A percentile compares a stretch with the other conserved stretches of the same genome.
phyloP scores from a whole-genome alignment of 2,888 invertebrate genomes.

The Caenorhabditis sp. region DNA sequence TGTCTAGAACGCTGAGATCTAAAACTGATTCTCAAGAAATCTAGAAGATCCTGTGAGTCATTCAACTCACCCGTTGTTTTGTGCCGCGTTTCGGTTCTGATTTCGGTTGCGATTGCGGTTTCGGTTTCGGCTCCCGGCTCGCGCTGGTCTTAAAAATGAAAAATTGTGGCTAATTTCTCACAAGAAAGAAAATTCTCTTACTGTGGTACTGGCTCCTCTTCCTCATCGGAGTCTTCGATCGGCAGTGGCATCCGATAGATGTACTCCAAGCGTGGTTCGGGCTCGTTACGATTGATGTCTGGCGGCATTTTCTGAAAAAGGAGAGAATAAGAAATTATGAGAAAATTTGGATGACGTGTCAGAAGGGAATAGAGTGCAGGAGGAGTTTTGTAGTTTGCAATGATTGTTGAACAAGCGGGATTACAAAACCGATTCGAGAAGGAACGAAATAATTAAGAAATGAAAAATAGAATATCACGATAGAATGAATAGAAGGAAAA shows the following conservation, averaged over 20 bases:
- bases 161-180: conserved; percentile 5
- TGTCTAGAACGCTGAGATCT: too few relatives aligned
- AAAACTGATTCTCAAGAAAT: neutral
- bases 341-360: neutral
- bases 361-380: neutral
- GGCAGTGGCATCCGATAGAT: too few relatives aligned
- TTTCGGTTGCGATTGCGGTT: neutral
- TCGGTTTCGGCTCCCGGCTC: neutral
- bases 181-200: neutral
- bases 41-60: neutral
- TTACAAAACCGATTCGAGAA: too few relatives aligned
- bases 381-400: too few relatives aligned
- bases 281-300: neutral
- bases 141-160: conserved; percentile 2
- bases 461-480: neutral
- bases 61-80: neutral
- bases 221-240: neutral
- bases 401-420: too few relatives aligned
- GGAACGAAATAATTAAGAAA: too few relatives aligned
- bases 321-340: neutral
- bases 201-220: neutral
- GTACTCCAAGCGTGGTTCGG: neutral
- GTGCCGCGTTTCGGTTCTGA: neutral
- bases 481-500: neutral
- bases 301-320: conserved; percentile 8